phyloP scores from a whole-genome alignment of 2,888 invertebrate species.

The Acleris sparsana region DNA sequence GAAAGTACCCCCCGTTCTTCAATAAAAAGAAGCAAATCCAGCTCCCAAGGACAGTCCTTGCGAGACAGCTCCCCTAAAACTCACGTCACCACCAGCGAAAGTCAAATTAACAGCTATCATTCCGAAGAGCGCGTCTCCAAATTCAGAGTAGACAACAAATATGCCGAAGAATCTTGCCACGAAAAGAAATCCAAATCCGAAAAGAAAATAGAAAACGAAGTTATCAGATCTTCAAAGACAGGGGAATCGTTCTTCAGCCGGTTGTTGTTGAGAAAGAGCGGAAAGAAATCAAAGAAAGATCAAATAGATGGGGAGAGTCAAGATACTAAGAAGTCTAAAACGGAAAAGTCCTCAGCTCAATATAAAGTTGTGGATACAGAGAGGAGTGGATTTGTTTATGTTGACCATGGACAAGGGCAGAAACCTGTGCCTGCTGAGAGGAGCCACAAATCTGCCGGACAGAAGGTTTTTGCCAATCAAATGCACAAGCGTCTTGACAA shows the following conservation, averaged over 20 bases:
- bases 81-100: slow-evolving; percentile 47
- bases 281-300: slow-evolving; percentile 86
- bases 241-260: slow-evolving; percentile 86
- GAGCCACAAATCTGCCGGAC: slow-evolving; percentile 74
- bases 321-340: slow-evolving; percentile 70
- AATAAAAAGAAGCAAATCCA: slow-evolving; percentile 78
- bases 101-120: slow-evolving; percentile 53
- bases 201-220: slow-evolving; percentile 77
- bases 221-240: slow-evolving; percentile 77
- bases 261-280: slow-evolving; percentile 87
- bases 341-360: slow-evolving; percentile 63
- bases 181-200: slow-evolving; percentile 79
- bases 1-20: slow-evolving; percentile 72
- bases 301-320: slow-evolving; percentile 71
- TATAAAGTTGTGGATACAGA: slow-evolving; percentile 70
- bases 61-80: slow-evolving; percentile 64
- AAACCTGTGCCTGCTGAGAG: slow-evolving; percentile 74
- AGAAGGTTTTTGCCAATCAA: slow-evolving; percentile 78
- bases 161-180: slow-evolving; percentile 75
- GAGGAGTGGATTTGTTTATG: slow-evolving; percentile 51
- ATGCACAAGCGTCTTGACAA: slow-evolving; percentile 80
- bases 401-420: slow-evolving; percentile 58
- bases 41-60: slow-evolving; percentile 73
- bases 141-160: slow-evolving; percentile 68
- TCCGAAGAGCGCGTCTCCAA: slow-evolving; percentile 68